Conservation (phyloP, 2,113 vertebrate species). For the Serilophus lunatus region DNA sequence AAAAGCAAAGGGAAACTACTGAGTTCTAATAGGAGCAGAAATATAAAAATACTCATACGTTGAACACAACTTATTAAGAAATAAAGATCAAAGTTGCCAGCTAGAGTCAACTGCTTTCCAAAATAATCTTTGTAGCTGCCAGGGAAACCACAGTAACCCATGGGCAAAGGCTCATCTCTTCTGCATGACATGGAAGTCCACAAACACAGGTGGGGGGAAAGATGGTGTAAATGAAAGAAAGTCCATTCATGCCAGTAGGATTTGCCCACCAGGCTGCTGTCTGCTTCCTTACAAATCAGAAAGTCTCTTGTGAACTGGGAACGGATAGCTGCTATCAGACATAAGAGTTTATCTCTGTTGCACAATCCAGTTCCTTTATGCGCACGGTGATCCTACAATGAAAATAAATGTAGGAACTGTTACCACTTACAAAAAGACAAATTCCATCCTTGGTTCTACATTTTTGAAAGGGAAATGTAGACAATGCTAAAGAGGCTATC, state of each 20-base stretch:
- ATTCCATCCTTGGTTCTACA: background rate
- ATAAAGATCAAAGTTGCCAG: background rate
- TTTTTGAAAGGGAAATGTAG: background rate
- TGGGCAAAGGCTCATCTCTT: background rate
- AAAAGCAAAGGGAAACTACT: background rate
- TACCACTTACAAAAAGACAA: background rate
- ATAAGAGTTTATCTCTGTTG: background rate
- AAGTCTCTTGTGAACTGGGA: background rate
- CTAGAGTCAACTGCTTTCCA: background rate
- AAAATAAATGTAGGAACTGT: background rate
- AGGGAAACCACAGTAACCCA: background rate
- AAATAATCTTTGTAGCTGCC: background rate
- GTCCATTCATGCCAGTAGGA: background rate
- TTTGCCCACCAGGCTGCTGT: background rate
- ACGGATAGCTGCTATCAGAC: background rate
- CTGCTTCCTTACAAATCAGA: background rate
- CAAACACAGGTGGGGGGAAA: background rate
- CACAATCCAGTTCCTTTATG: background rate
- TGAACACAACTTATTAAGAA: background rate
- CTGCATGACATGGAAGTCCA: background rate
- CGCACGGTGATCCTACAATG: background rate
- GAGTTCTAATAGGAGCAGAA: background rate
- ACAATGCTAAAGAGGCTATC: background rate
- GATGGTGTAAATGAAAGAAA: background rate
- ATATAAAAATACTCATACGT: background rate